Evolutionary conservation across 2,113 vertebrate species (phyloP), one percentile per base, ranked within the genome.

Genomic region (Hystrix cristata): DNA sequence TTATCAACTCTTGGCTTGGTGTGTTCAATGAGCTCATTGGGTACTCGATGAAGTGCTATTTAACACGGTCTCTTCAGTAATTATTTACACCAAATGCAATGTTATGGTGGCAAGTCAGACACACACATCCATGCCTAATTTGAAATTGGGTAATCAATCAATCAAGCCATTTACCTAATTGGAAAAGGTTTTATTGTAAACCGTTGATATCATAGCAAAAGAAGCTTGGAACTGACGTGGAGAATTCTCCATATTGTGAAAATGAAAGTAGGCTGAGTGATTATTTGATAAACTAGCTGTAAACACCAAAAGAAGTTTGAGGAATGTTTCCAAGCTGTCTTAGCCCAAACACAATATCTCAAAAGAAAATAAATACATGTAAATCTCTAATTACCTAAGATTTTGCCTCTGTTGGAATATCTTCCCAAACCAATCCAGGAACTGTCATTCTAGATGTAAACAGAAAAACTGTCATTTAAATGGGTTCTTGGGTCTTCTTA

Each of bases 91-190:
- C 27, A 81, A 65, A 91, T 72, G 4, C n/a, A 18, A 29, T 29
- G 7, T 0, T 31, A 19, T 67, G 11, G 51, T 1, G 62, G 57
- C n/a, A 95, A 96, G 89, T 11, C 59, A 95, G 82, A 95, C 82
- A 72, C 76, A 69, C 34, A 12, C 0, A 92, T 81, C 59, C 29
- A 78, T 0, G 0, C 23, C 93, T 91, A 69, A 3, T 27, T 60
- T 89, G 81, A 97, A 97, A 98, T 91, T 13, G 94, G 83, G 27
- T 16, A 94, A 83, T 64, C 55, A 98, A 92, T 9, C 13, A 90
- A 89, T 46, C 3, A 96, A 95, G 87, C 67, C 51, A 84, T 4
- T 84, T 82, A 23, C 65, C 34, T 86, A 65, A 65, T 19, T 82
- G 13, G 9, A 43, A 83, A 93, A 80, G 19, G 46, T 64, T 84